Conservation (phyloP, 2,113 vertebrate species). For the Canis aureus region DNA sequence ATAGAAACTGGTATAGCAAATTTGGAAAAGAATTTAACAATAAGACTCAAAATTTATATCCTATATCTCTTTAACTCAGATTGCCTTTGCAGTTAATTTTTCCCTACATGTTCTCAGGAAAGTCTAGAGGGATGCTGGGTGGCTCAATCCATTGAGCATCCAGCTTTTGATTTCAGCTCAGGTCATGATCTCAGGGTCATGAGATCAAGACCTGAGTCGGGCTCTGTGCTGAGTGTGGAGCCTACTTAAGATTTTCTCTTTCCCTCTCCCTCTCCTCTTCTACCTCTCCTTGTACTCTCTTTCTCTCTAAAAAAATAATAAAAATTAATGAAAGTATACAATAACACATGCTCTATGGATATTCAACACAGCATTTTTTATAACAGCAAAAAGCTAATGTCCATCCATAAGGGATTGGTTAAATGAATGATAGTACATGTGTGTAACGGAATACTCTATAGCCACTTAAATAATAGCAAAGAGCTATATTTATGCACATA, state of each 20-base stretch:
- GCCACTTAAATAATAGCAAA: conserved; percentile 33
- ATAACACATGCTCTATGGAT: background rate
- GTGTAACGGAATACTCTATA: conserved; percentile 1
- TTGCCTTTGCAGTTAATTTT: background rate
- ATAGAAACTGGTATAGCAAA: background rate
- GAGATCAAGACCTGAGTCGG: background rate
- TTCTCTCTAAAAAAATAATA: background rate
- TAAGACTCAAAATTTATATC: background rate
- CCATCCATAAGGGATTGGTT: background rate
- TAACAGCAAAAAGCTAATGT: background rate
- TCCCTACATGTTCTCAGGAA: background rate
- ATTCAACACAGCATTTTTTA: conserved; percentile 22
- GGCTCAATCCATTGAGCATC: background rate
- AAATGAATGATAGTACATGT: conserved; percentile 36
- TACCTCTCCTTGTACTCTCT: background rate
- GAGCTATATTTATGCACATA: background rate
- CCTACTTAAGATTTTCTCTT: background rate
- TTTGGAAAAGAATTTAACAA: background rate
- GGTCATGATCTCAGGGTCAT: background rate
- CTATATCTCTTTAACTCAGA: background rate
- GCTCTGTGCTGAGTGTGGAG: background rate
- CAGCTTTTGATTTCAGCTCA: background rate
- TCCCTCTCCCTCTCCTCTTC: background rate
- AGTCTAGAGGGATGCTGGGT: background rate
- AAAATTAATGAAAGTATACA: background rate